Percentiles rank a stretch among this genome's conserved stretches.
These are phyloP conservation scores for Eufriesea mexicana DNA, from an alignment of 1,140 invertebrate species.

Conservation along the genomic window DNA sequence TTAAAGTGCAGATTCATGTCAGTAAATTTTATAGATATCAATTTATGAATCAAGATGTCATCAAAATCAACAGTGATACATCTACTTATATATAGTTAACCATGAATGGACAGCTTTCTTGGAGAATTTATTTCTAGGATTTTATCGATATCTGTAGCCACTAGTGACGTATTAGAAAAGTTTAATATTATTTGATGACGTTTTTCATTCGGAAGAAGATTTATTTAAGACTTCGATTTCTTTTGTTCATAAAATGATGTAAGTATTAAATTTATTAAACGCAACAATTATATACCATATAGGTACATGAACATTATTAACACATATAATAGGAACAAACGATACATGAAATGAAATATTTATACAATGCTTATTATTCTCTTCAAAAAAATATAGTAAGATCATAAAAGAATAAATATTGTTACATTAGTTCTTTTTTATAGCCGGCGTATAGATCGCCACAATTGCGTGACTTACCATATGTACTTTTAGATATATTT, in stretches of 20 bases:
- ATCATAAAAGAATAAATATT: background rate
- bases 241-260: too few species aligned
- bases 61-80: background rate
- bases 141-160: background rate
- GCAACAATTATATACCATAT: too few species aligned
- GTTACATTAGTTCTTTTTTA: background rate
- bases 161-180: background rate
- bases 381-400: background rate
- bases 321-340: too few species aligned
- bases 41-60: background rate
- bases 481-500: background rate
- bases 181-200: background rate
- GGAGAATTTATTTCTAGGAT: background rate
- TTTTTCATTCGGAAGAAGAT: background rate
- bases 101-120: background rate
- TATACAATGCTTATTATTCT: too few species aligned
- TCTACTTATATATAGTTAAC: too few species aligned
- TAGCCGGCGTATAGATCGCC: background rate
- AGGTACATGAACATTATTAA: too few species aligned
- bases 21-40: background rate
- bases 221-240: too few species aligned
- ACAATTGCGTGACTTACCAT: background rate
- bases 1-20: background rate
- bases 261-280: too few species aligned
- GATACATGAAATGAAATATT: too few species aligned